Conservation (phyloP, 2,113 vertebrate species). For the Chaetodon trifascialis region DNA sequence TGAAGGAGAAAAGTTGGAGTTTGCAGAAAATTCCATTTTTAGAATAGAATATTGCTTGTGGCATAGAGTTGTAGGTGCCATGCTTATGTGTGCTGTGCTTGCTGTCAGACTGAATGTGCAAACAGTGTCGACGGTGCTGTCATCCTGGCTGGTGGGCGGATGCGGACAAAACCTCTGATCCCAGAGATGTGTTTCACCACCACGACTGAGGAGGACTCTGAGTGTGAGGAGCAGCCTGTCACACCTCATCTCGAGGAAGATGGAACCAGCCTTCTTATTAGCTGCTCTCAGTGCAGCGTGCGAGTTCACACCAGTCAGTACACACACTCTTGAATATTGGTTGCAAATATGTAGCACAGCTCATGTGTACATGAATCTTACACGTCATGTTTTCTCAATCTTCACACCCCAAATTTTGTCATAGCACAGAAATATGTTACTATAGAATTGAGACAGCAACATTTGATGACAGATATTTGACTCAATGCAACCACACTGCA, state of each 20-base stretch:
- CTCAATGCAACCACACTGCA: neutral
- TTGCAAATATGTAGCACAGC: neutral
- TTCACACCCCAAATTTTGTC: neutral
- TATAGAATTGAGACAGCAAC: neutral
- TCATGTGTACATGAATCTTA: neutral
- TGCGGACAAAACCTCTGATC: conserved; percentile 94
- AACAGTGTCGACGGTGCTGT: conserved; percentile 74
- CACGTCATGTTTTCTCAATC: no score
- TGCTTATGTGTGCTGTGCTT: neutral
- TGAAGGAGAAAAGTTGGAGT: neutral
- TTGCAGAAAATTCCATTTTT: neutral
- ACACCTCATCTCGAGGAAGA: conserved; percentile 93
- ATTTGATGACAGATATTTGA: neutral
- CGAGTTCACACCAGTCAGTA: conserved; percentile 96
- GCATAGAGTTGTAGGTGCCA: neutral
- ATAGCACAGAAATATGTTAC: neutral
- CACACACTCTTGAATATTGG: neutral
- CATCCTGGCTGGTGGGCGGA: conserved; percentile 56
- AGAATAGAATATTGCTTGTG: neutral
- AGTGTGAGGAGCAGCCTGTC: conserved; percentile 83
- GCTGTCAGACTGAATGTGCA: conserved; percentile 87
- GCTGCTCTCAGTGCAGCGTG: conserved; percentile 93
- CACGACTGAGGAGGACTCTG: conserved; percentile 88
- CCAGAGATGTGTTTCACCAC: conserved; percentile 97
- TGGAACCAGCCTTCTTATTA: conserved; percentile 93